Conservation (phyloP, 1,140 invertebrate species). For the Nasonia longicornis region DNA sequence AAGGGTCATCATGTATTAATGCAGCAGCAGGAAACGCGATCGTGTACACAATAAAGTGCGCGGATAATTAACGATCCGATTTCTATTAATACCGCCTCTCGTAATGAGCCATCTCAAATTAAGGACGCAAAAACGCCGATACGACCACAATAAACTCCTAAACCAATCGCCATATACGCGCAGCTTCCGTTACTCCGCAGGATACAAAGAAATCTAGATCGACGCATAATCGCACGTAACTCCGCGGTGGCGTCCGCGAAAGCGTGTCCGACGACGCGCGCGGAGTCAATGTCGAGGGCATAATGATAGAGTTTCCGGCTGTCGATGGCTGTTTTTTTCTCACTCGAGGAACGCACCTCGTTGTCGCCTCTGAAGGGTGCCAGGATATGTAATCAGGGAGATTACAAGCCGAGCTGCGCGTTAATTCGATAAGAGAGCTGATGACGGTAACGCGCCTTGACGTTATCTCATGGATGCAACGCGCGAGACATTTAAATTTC, state of each 20-base stretch:
- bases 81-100: neutral
- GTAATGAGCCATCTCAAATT: neutral
- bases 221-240: neutral
- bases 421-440: neutral
- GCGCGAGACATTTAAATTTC: neutral
- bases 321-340: neutral
- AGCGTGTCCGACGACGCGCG: neutral
- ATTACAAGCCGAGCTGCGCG: neutral
- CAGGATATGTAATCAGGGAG: neutral
- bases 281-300: neutral
- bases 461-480: neutral
- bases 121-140: neutral
- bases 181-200: too few relatives aligned
- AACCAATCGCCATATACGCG: too few relatives aligned
- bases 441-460: neutral
- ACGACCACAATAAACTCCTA: too few relatives aligned
- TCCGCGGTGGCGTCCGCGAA: neutral
- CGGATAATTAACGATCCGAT: neutral
- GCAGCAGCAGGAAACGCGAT: neutral
- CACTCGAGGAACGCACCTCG: neutral
- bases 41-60: neutral
- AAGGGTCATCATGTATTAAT: neutral
- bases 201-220: neutral
- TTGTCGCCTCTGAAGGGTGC: too few relatives aligned
- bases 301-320: neutral